Percentiles rank a stretch among this genome's conserved stretches.
Evolutionary conservation across 2,888 invertebrate genomes (phyloP).

Genomic region (Drosophila anomelani): DNA sequence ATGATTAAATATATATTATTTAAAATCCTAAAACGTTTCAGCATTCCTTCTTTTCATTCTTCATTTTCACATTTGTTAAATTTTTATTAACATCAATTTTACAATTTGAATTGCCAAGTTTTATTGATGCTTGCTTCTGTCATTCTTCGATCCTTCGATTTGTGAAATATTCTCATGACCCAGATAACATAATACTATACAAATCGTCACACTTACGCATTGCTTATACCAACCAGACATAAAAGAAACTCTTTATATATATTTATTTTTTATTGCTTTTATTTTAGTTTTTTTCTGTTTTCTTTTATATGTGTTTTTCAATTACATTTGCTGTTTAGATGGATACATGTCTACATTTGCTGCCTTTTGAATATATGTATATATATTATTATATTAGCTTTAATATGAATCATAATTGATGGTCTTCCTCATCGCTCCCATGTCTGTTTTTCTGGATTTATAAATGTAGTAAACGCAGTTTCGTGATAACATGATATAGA

Average conservation of each 20-base stretch:
- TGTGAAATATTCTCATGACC: background rate
- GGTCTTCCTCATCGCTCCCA: conserved; percentile 25
- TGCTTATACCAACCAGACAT: background rate
- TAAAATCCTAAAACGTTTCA: background rate
- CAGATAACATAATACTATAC: background rate
- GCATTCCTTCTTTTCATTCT: background rate
- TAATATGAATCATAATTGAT: conserved; percentile 45
- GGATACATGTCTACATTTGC: conserved; percentile 71
- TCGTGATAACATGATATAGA: conserved; percentile 73
- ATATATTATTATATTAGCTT: conserved; percentile 27
- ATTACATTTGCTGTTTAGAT: conserved; percentile 78
- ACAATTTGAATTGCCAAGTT: background rate
- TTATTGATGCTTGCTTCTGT: too few relatives aligned
- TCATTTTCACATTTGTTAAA: background rate
- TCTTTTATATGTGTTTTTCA: conserved; percentile 62
- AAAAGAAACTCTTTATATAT: conserved; percentile 4
- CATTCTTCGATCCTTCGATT: background rate
- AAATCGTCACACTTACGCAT: conserved; percentile 1
- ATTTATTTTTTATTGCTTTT: conserved; percentile 53
- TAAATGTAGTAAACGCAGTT: conserved; percentile 80
- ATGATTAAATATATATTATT: too few relatives aligned
- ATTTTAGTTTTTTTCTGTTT: conserved; percentile 55
- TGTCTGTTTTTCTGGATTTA: conserved; percentile 49
- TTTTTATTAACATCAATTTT: background rate
- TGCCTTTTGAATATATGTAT: conserved; percentile 64